Evolutionary conservation across 2,797 vertebrate genomes (phyloP), one percentile per base, ranked within the genome.

Genomic region (Diceros bicornis): DNA sequence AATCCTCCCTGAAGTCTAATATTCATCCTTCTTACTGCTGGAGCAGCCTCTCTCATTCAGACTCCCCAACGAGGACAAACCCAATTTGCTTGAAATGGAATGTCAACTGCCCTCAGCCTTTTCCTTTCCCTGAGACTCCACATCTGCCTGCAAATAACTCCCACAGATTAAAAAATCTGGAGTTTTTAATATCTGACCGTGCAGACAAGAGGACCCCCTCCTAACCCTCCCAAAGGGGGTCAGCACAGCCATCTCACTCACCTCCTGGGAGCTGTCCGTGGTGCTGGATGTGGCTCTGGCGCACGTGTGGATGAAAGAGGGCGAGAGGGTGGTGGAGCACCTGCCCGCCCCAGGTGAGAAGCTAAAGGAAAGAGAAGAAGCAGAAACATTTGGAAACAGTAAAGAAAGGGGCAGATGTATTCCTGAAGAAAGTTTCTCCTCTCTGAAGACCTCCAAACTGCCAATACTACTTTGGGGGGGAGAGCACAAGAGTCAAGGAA

Each of bases 241-340:
- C 66, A 8, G 66, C 41, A 0, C 25, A 11, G 47, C 25, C 61
- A 7, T 16, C 50, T 71, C 57, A 96, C 93, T 96, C 87, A 97
- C 97, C 77, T 29, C 83, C 79, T 0, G 1, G 94, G 98, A 96
- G 97, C 98, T 98, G 97, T 98, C 98, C 98, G 1, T 66, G 96
- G 98, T 98, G 97, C 98, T 98, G 97, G 95, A 86, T 1, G 52
- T 1, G 9, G 27, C 50, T 82, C 77, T 1, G 29, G 27, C 14
- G 4, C 81, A 13, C 57, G 11, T 12, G 7, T 1, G 44, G 61
- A 62, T 13, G 69, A 95, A 78, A 47, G 71, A 69, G 77, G 71
- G 87, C 17, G 20, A 78, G 91, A 90, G 91, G 94, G 88, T 91
- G 81, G 32, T 72, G 83, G 17, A 13, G 11, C 59, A 85, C 93